A percentile compares a stretch with the other conserved stretches of the same genome.
Conservation (phyloP, 2,888 invertebrate genomes). For the Cosmorhoe ocellata region DNA sequence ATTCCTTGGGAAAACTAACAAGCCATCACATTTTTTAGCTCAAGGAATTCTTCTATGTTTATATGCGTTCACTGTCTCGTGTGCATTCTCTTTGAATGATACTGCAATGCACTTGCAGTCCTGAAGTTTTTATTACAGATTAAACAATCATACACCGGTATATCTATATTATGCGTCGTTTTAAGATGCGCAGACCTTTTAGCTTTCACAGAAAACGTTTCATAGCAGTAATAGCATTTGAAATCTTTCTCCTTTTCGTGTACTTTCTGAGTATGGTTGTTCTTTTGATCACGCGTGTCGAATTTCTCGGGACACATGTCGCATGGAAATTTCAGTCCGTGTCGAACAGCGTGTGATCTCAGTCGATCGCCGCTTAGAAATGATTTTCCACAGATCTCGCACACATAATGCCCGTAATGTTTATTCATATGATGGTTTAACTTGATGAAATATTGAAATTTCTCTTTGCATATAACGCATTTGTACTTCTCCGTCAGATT, state of each 20-base stretch:
- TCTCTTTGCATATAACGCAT: constrained; percentile 16
- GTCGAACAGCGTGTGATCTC: constrained; percentile 5
- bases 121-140: constrained; percentile 9
- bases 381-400: constrained; percentile 13
- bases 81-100: constrained; percentile 12
- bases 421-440: constrained; percentile 25
- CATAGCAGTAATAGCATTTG: constrained; percentile 12
- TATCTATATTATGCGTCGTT: constrained; percentile 1
- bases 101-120: constrained; percentile 7
- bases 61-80: not conserved
- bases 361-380: constrained; percentile 14
- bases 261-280: not conserved
- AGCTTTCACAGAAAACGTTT: not conserved
- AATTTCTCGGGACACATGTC: constrained; percentile 8
- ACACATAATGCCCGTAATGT: constrained; percentile 17
- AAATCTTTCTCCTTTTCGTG: constrained; percentile 2
- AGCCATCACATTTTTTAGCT: too few species aligned
- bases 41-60: too few species aligned
- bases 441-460: constrained; percentile 17
- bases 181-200: constrained; percentile 9
- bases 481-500: constrained; percentile 5
- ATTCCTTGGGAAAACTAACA: too few species aligned
- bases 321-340: constrained; percentile 4
- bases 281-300: not conserved
- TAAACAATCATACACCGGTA: constrained; percentile 13